These are phyloP conservation scores for Synaphobranchus kaupii DNA, from an alignment of 2,797 vertebrate genomes.

Conservation along the genomic window DNA sequence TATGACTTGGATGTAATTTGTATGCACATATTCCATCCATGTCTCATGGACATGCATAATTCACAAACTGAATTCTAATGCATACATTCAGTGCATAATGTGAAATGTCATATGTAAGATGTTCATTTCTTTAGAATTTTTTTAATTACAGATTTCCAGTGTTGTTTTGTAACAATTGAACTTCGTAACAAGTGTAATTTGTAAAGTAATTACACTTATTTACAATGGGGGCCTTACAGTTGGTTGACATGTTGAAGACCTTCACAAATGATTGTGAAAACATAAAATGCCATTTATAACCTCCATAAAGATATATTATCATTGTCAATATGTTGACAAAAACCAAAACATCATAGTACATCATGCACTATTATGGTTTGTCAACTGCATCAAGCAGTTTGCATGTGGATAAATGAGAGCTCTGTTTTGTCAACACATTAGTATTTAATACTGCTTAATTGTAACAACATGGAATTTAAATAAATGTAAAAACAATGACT, in stretches of 20 bases:
- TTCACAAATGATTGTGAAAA: background rate
- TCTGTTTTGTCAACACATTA: background rate
- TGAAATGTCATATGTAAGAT: conserved; percentile 17
- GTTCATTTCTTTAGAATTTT: background rate
- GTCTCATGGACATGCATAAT: conserved; percentile 15
- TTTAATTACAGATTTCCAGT: background rate
- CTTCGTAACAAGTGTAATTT: background rate
- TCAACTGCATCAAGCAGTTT: background rate
- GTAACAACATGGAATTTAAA: background rate
- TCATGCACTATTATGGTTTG: background rate
- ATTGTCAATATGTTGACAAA: background rate
- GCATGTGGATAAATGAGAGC: background rate
- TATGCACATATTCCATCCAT: conserved; percentile 19
- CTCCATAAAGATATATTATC: background rate
- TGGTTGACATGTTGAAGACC: background rate
- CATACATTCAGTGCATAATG: conserved; percentile 5
- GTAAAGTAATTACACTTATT: background rate
- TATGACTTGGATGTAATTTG: background rate
- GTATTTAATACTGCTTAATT: background rate
- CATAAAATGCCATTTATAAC: background rate
- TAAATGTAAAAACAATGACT: background rate
- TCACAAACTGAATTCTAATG: conserved; percentile 16
- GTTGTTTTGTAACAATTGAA: background rate
- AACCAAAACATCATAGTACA: background rate
- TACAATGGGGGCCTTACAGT: background rate